Base-by-base conservation (phyloP, 1,140 invertebrate species). In the Drosophila littoralis region DNA sequence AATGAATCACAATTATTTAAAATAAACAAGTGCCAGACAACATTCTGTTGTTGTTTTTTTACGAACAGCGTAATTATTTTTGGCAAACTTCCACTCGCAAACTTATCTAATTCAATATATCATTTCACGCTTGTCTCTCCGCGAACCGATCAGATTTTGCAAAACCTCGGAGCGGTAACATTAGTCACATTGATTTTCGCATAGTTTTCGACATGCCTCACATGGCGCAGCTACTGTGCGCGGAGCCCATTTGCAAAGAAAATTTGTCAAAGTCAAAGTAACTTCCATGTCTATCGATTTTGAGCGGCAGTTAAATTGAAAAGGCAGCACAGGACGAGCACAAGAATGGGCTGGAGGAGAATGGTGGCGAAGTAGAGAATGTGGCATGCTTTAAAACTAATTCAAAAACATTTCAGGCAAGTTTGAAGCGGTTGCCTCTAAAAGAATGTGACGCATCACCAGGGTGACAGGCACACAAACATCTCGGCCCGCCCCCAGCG, bases 251-350 rank as follows among this genome's bases (percentile, higher is more conserved):
- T 36, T 54, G 63, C 71, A 22, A 54, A 51, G 64, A 54, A 68
- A 77, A 77, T 77, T 77, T 77, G 75, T 77, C 75, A 77, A 77
- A 77, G 75, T 77, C 75, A 77, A 77, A 74, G 58, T 63, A 52
- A 67, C 71, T 77, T 63, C 58, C 64, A 63, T 69, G 75, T 77
- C 71, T 77, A 77, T 77, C 65, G 70, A 77, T 69, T 77, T 64
- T 64, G 70, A 54, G 63, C 59, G 64, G 52, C 58, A 45, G 61
- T 55, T 60, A 66, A 75, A 75, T 72, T 68, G 63, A 61, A 74
- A 58, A 61, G 63, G 60, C 68, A 58, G 58, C 70, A 64, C 64
- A 40, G 40, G 45, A 45, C 10, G 22, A 5, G 42, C 32, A 50
- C 17, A 36, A 13, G 38, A 0, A 32, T 32, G 10, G 10, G n/a